Evolutionary conservation across 2,797 vertebrate species (phyloP), one percentile per base, ranked within the genome.

Genomic region (Urocyon cinereoargenteus): DNA sequence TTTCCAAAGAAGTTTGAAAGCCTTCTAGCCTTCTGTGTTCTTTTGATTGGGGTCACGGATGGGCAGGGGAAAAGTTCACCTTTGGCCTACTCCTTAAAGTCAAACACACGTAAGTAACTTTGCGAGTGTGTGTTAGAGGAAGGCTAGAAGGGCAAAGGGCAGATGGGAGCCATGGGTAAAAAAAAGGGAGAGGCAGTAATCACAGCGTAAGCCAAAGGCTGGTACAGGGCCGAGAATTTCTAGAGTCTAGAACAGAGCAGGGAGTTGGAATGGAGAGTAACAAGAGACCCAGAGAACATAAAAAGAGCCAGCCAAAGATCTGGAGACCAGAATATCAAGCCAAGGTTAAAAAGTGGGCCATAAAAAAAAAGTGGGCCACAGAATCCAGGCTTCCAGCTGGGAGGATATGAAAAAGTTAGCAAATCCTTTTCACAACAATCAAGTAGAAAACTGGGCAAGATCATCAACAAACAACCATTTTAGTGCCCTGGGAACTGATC

Each of bases 1-100:
- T 75, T 95, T 91, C 72, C 88, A 79, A 90, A 97, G 53, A 90
- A 62, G 22, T 55, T 87, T 55, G n/a, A 72, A 96, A 91, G 28
- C 19, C 66, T 53, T 92, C 82, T 95, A 75, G 28, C 40, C 72
- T 64, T 31, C 19, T 96, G 82, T 92, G 86, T 82, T n/a, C 8
- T 79, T 94, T 68, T 72, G 28, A 90, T 21, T 93, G 6, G 31
- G 72, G 12, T 95, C 49, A 49, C n/a, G 14, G 6, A 91, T 59
- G 62, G 26, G 26, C 6, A 92, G 3, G 22, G 18, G 18, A 82
- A 19, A 82, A 45, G 64, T 28, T 97, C 66, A 91, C 19, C 59
- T 64, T 92, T 75, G 28, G 62, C 57, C 57, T 92, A 26, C 61
- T 86, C 53, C 15, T 88, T 70, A 89, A 73, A 92, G 26, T 75